Evolutionary conservation across 2,888 invertebrate genomes (phyloP).

Genomic region (Melanotus villosus): DNA sequence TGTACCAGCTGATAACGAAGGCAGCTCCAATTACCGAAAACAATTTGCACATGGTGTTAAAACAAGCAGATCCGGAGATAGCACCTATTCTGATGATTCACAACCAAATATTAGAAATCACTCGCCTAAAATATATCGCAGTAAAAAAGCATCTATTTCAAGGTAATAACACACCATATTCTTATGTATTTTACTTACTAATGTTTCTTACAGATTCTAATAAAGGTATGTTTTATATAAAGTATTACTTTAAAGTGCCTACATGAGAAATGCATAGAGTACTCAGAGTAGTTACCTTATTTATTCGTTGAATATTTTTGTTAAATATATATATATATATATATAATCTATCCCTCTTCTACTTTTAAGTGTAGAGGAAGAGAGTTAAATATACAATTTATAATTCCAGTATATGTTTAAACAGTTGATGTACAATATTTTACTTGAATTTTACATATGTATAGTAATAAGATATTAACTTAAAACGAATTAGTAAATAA

Average conservation of each 20-base stretch:
- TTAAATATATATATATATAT: too few species aligned
- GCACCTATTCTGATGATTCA: conserved; percentile 72
- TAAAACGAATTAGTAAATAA: too few species aligned
- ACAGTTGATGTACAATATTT: too few species aligned
- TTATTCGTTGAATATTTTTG: background rate
- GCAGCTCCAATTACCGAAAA: conserved; percentile 78
- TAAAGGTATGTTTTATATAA: background rate
- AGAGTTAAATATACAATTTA: too few species aligned
- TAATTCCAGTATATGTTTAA: too few species aligned
- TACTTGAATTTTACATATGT: too few species aligned
- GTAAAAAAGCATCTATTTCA: conserved; percentile 57
- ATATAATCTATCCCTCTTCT: too few species aligned
- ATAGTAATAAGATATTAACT: too few species aligned
- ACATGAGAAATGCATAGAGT: background rate
- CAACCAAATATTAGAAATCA: conserved; percentile 55
- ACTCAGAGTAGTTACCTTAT: background rate
- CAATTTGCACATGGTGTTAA: conserved; percentile 80
- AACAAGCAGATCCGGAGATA: conserved; percentile 69
- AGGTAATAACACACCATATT: conserved; percentile 47
- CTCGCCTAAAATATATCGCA: conserved; percentile 58
- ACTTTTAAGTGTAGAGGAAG: too few species aligned
- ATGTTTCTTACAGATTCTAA: background rate
- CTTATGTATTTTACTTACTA: background rate
- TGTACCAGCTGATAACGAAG: conserved; percentile 52
- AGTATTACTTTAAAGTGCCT: background rate